Evolutionary conservation across 2,113 vertebrate species (phyloP), one percentile per base, ranked within the genome.

Genomic region (Corythoichthys haematopterus): DNA sequence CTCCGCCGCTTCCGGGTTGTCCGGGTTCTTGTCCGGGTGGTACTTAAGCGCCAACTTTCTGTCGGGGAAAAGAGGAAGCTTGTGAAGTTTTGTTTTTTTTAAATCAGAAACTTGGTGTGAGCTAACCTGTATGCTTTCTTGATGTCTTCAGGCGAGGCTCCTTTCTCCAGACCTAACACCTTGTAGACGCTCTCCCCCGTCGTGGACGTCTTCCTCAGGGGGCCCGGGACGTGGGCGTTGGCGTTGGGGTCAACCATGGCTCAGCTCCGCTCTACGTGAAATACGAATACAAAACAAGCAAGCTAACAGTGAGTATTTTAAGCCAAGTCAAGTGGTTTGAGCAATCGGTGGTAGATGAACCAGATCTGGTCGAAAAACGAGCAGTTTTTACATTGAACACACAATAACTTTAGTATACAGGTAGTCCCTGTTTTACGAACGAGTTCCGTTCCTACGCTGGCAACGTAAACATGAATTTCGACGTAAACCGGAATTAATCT

Each of bases 21-120:
- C 95, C 0, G 94, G 95, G 87, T 98, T 98, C 86, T 98, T 98
- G 83, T 98, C 96, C 0, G 96, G 96, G 63, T 98, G 96, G 82
- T 94, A 98, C 78, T 92, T 92, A 80, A 97, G 85, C 0, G 96
- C 94, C 74, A 98, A 90, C 72, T 89, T 96, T 86, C 96, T 98
- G 88, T 13, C 13, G 10, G 53, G 56, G 14, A 14, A 52, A 15
- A 7, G 13, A 48, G 40, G 40, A 43, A 43, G 40, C 40, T 43
- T 43, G 40, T 43, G 9, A 43, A 6, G 3, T 4, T 43, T 43
- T 43, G 6, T 43, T 43, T 43, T 43, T 5, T 3, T 43, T 43
- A 43, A 5, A 43, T 43, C 40, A 43, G 59, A 43, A 8, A 20
- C 12, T 37, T 36, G 2, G 33, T 11, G 5, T 36, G 46, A 28